Conservation (phyloP, 2,113 vertebrate genomes). For the Microcebus ravelobensis region DNA sequence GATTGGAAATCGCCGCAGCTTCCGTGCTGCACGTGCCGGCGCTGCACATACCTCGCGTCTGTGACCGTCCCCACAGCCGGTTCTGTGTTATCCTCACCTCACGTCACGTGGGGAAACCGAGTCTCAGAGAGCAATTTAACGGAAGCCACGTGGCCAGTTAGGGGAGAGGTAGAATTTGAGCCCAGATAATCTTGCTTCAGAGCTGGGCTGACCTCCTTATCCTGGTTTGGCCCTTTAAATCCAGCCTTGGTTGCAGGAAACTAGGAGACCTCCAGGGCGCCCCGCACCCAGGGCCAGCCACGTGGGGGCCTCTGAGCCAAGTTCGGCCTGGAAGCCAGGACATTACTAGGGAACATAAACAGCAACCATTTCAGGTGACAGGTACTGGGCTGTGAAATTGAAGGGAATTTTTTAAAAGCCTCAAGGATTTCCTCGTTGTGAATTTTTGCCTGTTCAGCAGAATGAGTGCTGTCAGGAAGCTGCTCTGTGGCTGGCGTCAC, state of each 20-base stretch:
- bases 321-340: neutral
- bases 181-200: neutral
- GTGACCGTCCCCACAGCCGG: neutral
- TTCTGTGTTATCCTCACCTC: neutral
- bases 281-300: neutral
- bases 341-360: neutral
- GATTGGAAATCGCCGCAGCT: neutral
- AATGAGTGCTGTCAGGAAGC: neutral
- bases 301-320: neutral
- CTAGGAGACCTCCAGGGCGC: neutral
- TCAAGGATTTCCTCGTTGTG: neutral
- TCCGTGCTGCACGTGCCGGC: neutral
- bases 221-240: neutral
- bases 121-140: neutral
- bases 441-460: neutral
- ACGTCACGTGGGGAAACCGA: neutral
- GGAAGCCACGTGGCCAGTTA: neutral
- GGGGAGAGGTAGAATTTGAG: neutral
- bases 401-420: neutral
- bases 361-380: conserved; percentile 52
- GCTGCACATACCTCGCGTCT: neutral
- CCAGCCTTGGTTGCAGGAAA: neutral
- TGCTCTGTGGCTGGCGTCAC: neutral
- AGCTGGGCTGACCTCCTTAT: neutral
- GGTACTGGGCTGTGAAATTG: neutral